phyloP scores from a whole-genome alignment of 2,797 vertebrate genomes.

The Phrynocephalus forsythii region DNA sequence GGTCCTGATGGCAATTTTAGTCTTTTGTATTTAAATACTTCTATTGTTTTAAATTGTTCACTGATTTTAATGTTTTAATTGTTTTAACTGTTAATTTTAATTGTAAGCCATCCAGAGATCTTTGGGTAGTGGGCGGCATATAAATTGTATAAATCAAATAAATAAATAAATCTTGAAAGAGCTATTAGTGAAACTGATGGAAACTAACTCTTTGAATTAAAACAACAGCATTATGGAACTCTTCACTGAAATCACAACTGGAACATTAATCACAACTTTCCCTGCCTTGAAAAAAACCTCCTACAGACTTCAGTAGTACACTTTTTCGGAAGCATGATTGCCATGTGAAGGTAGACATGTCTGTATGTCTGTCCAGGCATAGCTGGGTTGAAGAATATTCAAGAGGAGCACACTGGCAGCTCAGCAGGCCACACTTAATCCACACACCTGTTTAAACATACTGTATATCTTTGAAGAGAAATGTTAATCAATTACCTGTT shows the following conservation, averaged over 20 bases:
- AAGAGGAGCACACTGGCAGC: too few species aligned
- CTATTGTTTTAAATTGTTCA: too few species aligned
- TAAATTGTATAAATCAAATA: too few species aligned
- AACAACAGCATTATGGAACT: too few species aligned
- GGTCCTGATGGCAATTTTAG: too few species aligned
- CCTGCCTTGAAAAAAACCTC: not conserved
- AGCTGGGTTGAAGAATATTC: not conserved
- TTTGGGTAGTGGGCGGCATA: too few species aligned
- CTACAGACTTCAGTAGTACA: not conserved
- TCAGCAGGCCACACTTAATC: too few species aligned
- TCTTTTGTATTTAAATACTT: too few species aligned
- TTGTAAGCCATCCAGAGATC: too few species aligned
- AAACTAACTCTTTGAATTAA: too few species aligned
- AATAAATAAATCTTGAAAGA: not conserved
- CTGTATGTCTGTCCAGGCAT: not conserved
- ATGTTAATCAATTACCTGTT: slow-evolving; percentile 84
- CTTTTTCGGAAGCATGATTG: not conserved
- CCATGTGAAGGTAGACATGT: not conserved
- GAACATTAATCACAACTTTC: not conserved
- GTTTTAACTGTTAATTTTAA: too few species aligned
- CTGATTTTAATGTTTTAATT: too few species aligned
- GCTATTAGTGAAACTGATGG: not conserved
- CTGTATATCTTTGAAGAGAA: not conserved
- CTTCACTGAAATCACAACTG: not conserved
- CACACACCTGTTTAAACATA: not conserved